A percentile compares a stretch with the other conserved stretches of the same genome.
phyloP scores from a whole-genome alignment of 2,888 invertebrate species.

The Apodemia mormo region DNA sequence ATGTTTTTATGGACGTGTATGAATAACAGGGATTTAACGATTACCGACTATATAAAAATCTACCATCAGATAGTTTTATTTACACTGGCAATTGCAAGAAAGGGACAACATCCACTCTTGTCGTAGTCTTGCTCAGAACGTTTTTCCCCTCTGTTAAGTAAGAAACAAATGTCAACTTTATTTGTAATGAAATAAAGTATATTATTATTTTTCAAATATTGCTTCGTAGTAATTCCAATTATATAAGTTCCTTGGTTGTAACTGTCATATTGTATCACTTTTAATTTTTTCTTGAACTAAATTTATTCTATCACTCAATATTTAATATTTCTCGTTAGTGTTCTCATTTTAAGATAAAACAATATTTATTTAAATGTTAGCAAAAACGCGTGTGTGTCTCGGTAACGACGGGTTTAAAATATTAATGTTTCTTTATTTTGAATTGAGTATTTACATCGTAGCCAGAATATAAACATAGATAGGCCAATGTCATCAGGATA shows the following conservation, averaged over 20 bases:
- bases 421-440: constrained; percentile 15
- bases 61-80: too few species aligned
- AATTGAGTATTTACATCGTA: constrained; percentile 21
- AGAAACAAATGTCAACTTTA: too few species aligned
- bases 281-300: constrained; percentile 1
- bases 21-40: too few species aligned
- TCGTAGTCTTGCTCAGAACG: too few species aligned
- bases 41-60: too few species aligned
- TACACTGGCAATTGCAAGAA: too few species aligned
- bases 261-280: constrained; percentile 39
- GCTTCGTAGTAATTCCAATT: too few species aligned
- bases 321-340: neutral
- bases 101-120: too few species aligned
- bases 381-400: constrained; percentile 18
- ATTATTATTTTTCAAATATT: too few species aligned
- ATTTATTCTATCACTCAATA: constrained; percentile 8
- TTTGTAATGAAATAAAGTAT: too few species aligned
- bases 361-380: neutral
- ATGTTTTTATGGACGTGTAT: too few species aligned
- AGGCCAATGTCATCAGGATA: constrained; percentile 32
- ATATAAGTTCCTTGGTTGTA: constrained; percentile 22
- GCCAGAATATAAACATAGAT: constrained; percentile 30
- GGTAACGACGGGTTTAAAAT: neutral
- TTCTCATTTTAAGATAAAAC: neutral
- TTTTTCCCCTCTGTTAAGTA: too few species aligned